Base-by-base conservation (phyloP, 2,888 invertebrate genomes). In the Chalcosyrphus nemorum region DNA sequence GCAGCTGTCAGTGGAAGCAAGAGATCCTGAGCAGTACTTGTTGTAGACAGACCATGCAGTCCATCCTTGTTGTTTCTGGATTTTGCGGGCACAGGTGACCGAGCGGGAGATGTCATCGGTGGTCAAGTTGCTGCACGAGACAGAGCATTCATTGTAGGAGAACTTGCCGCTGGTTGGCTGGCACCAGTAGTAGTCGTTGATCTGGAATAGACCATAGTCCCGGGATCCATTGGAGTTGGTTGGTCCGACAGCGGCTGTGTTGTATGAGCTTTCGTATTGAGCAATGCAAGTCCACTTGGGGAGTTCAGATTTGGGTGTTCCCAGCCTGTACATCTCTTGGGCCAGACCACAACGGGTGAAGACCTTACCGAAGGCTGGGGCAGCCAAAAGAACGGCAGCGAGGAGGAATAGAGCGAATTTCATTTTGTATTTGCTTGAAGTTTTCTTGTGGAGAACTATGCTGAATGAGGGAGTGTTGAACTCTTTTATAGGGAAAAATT, bases 171-270 rank as follows among this genome's bases (percentile, higher is more conserved):
- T 88, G 27, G 77, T 76, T 27, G 90, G 89, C 0, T 86, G 86
- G 82, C 92, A 92, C 92, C 92, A 92, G 81, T 86, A 92, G 17
- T 88, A 89, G 87, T 91, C 90, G 80, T 91, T 92, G 56, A 92
- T 91, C 87, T 92, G 91, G 85, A 91, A 91, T 45, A 91, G 86
- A 24, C 91, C 91, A 81, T 89, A 92, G 85, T 92, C 92, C 41
- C 86, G 87, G 27, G 91, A 90, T 0, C 93, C 93, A 87, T 94
- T 92, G 1, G 86, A 86, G 87, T 93, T 93, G 0, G 90, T 87
- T 15, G 88, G 90, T 0, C 93, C 93, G 35, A 92, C 88, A 2
- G 90, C 91, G 47, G 92, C 87, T 0, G 93, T 93, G 35, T 92
- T 91, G n/a, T 92, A 90, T 32, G 88, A 88, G 84, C 90, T 91